A percentile compares a stretch with the other conserved stretches of the same genome.
phyloP scores from a whole-genome alignment of 2,797 vertebrate species.

The Brotogeris chrysoptera region DNA sequence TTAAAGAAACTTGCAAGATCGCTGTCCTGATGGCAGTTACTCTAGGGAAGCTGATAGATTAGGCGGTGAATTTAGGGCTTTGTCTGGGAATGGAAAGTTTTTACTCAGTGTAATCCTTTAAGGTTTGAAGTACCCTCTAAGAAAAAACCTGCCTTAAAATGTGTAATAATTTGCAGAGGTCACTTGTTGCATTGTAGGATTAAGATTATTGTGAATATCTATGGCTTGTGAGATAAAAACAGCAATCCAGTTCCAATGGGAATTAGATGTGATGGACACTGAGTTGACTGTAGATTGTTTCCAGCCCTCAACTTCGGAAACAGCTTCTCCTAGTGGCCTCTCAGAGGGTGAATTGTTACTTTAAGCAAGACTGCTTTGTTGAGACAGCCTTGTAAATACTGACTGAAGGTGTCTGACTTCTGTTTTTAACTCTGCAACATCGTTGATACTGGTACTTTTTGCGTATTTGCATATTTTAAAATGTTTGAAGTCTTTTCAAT shows the following conservation, averaged over 20 bases:
- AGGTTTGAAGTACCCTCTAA: background rate
- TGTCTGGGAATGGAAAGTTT: background rate
- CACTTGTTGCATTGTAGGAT: background rate
- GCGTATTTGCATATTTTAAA: background rate
- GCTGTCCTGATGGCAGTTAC: background rate
- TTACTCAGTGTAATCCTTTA: background rate
- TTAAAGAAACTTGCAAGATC: background rate
- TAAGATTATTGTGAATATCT: background rate
- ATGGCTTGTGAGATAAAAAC: background rate
- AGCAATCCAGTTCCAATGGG: background rate
- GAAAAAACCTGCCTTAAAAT: background rate
- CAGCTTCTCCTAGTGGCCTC: slow-evolving; percentile 51
- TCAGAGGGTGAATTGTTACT: background rate
- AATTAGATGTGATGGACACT: background rate
- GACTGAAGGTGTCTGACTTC: background rate
- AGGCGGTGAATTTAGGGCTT: background rate
- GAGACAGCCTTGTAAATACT: background rate
- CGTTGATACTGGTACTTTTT: background rate
- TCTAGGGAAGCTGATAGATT: background rate
- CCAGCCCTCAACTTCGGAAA: slow-evolving; percentile 26
- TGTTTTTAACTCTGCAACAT: background rate
- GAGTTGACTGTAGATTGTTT: background rate
- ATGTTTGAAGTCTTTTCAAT: background rate
- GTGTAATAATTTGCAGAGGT: background rate
- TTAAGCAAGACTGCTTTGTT: background rate